Evolutionary conservation across 2,113 vertebrate species (phyloP).

Genomic region (Oryctolagus cuniculus): DNA sequence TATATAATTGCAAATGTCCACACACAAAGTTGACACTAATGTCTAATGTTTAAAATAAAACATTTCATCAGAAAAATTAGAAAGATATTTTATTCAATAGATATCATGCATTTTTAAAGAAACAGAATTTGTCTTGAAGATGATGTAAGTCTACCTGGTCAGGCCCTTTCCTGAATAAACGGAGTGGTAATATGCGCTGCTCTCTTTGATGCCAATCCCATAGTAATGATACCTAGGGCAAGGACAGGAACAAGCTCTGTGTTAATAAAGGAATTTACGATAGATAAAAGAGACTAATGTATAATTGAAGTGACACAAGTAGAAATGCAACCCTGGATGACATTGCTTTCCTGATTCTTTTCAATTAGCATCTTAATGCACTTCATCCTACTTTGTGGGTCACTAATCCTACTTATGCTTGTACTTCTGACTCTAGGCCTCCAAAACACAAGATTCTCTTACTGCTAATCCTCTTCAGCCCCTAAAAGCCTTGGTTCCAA

Average conservation of each 20-base stretch:
- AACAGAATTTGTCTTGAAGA: slow-evolving; percentile 28
- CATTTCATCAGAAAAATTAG: slow-evolving; percentile 10
- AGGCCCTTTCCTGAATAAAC: slow-evolving; percentile 99
- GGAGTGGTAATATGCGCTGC: slow-evolving; percentile 98
- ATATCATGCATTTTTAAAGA: slow-evolving; percentile 31
- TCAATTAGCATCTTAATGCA: slow-evolving; percentile 21
- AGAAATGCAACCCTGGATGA: not conserved
- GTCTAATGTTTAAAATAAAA: slow-evolving; percentile 60
- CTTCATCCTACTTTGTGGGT: not conserved
- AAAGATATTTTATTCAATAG: slow-evolving; percentile 27
- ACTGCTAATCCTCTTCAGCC: not conserved
- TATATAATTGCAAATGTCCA: slow-evolving; percentile 57
- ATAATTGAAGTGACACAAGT: not conserved
- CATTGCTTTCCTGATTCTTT: not conserved
- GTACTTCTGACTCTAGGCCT: not conserved
- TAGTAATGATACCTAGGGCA: slow-evolving; percentile 96
- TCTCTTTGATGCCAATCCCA: slow-evolving; percentile 99
- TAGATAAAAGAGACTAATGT: not conserved
- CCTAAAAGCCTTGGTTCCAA: not conserved
- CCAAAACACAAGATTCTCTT: not conserved
- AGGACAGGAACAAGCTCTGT: slow-evolving; percentile 14
- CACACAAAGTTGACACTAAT: slow-evolving; percentile 58
- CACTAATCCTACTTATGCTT: not conserved
- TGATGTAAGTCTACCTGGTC: slow-evolving; percentile 92
- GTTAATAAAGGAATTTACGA: slow-evolving; percentile 38